These are phyloP conservation scores for Eupithecia inturbata DNA, from an alignment of 2,888 invertebrate species.

Conservation along the genomic window DNA sequence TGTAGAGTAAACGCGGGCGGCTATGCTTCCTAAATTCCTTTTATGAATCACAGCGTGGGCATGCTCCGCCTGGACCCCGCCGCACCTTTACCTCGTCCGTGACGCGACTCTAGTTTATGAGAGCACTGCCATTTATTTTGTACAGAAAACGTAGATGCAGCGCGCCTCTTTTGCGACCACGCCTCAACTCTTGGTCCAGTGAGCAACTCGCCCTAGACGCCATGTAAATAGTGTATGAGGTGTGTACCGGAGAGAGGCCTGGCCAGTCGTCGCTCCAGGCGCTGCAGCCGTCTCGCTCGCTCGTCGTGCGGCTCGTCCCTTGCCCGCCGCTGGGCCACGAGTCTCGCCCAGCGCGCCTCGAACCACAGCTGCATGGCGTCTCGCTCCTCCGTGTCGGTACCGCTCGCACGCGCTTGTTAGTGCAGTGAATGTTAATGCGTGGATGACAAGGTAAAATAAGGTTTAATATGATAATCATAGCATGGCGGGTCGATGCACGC, in stretches of 20 bases:
- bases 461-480: conserved; percentile 2
- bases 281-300: conserved; percentile 57
- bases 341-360: conserved; percentile 74
- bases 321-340: conserved; percentile 69
- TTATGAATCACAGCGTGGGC: too few relatives aligned
- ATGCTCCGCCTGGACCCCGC: neutral
- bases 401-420: conserved; percentile 26
- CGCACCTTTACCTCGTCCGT: neutral
- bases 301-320: conserved; percentile 56
- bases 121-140: neutral
- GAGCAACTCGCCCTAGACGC: neutral
- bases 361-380: conserved; percentile 79
- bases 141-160: neutral
- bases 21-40: too few relatives aligned
- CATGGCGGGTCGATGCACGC: neutral
- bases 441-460: neutral
- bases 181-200: neutral
- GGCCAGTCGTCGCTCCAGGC: conserved; percentile 62
- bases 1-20: too few relatives aligned
- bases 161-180: too few relatives aligned
- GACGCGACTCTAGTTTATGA: neutral
- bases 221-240: neutral
- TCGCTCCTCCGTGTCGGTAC: conserved; percentile 65
- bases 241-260: conserved; percentile 65
- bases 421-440: conserved; percentile 21